A percentile compares a stretch with the other conserved stretches of the same genome.
Evolutionary conservation across 1,140 invertebrate genomes (phyloP).

Genomic region (Calosoma granatense): DNA sequence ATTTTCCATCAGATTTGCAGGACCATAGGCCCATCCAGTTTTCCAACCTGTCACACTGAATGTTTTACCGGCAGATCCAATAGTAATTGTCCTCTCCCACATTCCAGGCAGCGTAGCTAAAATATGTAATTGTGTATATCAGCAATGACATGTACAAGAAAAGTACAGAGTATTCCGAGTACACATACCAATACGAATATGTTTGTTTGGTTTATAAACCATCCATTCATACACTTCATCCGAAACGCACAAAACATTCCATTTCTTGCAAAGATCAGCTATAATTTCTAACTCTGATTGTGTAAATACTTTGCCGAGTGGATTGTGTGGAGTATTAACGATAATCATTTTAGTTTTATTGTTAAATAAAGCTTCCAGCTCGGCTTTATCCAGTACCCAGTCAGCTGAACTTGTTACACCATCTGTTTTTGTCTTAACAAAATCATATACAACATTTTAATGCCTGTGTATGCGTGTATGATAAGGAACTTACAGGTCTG

Average conservation of each 20-base stretch:
- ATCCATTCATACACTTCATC: slow-evolving; percentile 99
- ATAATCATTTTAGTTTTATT: slow-evolving; percentile 90
- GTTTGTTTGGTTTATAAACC: slow-evolving; percentile 75
- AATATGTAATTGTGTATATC: slow-evolving; percentile 25
- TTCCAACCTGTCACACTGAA: slow-evolving; percentile 98
- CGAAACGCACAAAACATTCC: slow-evolving; percentile 82
- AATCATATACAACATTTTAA: neutral
- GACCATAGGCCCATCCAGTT: slow-evolving; percentile 93
- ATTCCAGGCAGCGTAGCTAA: slow-evolving; percentile 87
- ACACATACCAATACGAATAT: slow-evolving; percentile 40
- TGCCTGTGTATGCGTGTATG: neutral
- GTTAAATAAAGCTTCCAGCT: slow-evolving; percentile 77
- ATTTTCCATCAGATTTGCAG: slow-evolving; percentile 66
- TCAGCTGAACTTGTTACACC: slow-evolving; percentile 57
- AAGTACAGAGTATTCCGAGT: too few relatives aligned
- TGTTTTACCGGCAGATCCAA: slow-evolving; percentile 95
- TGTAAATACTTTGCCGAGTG: slow-evolving; percentile 83
- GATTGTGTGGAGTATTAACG: slow-evolving; percentile 94
- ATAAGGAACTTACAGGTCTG: slow-evolving; percentile 50
- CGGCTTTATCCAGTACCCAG: slow-evolving; percentile 79
- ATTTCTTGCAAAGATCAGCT: slow-evolving; percentile 81
- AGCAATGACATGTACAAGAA: neutral
- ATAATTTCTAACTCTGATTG: slow-evolving; percentile 64
- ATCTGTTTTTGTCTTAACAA: slow-evolving; percentile 10
- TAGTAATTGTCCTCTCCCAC: slow-evolving; percentile 96